A percentile compares a stretch with the other conserved stretches of the same genome.
Evolutionary conservation across 2,797 vertebrate genomes (phyloP).

Genomic region (Oceanodroma leucorhoa): DNA sequence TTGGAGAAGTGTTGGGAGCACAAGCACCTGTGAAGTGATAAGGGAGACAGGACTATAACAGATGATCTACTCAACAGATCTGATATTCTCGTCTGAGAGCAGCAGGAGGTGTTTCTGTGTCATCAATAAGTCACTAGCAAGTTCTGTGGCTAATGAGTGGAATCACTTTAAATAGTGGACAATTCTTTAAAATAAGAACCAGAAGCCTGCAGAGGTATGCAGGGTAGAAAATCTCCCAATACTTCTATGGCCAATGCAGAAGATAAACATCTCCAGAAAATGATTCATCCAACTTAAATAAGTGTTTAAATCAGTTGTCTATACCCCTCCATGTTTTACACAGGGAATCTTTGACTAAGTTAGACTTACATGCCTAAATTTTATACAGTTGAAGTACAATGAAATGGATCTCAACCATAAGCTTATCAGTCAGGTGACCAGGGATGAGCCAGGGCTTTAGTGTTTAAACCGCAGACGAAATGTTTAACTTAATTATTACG

Average conservation of each 20-base stretch:
- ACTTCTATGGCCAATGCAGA: background rate
- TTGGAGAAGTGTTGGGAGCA: background rate
- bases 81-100: background rate
- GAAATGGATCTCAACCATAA: background rate
- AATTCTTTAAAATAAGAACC: background rate
- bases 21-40: accelerated
- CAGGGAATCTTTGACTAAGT: background rate
- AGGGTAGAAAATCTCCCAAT: background rate
- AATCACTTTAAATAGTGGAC: background rate
- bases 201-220: background rate
- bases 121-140: background rate
- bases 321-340: background rate
- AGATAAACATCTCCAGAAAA: background rate
- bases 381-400: background rate
- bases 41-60: background rate
- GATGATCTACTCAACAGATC: background rate
- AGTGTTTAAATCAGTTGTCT: background rate
- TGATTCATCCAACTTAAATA: background rate
- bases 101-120: background rate
- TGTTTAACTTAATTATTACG: background rate
- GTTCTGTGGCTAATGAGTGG: background rate
- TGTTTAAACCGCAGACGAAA: background rate
- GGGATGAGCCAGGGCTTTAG: background rate
- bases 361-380: background rate
- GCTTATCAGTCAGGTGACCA: background rate